Base-by-base conservation (phyloP, 2,888 invertebrate species). In the Elmis aenea region DNA sequence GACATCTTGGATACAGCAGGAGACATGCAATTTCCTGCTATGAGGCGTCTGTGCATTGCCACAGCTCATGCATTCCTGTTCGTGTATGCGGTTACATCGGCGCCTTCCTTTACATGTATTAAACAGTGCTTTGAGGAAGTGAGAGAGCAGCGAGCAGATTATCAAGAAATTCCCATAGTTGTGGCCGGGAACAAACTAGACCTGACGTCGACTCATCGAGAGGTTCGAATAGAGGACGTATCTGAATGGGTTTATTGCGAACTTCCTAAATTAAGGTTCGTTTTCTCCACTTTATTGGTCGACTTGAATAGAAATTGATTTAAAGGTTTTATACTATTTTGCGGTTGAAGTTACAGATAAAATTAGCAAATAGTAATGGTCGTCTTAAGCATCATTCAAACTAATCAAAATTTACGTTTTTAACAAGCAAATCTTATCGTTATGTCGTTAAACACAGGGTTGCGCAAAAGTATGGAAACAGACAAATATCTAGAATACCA, bases 21-120 rank as follows among this genome's bases (percentile, higher is more conserved):
- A 12, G 88, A 89, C 63, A 79, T 87, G 67, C 86, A 87, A 63
- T 92, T 91, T 67, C 91, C 92, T 5, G 91, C 90, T 37, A 92
- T 92, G 91, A 73, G 90, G 45, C 74, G 88, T 33, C 72, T 92
- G 45, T 86, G 86, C 56, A 88, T 92, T 55, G 84, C 88, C 21
- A 89, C 85, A 2, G 90, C 90, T 20, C 85, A 89, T 65, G 91
- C 90, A 33, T 91, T 92, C 63, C 76, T 92, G 34, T 72, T 92
- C 40, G 90, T 92, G 11, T 92, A 90, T 66, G 81, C 85, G 30
- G 78, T 85, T 26, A 85, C 86, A 29, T 83, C 85, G 31, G 75
- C 75, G 38, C 74, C 81, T 29, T 85, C 84, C 37, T 85, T 87
- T 60, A 77, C 76, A 46, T 77, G 77, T 57, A 77, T 86, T 42